phyloP scores from a whole-genome alignment of 2,113 vertebrate genomes.

The Antechinus flavipes region DNA sequence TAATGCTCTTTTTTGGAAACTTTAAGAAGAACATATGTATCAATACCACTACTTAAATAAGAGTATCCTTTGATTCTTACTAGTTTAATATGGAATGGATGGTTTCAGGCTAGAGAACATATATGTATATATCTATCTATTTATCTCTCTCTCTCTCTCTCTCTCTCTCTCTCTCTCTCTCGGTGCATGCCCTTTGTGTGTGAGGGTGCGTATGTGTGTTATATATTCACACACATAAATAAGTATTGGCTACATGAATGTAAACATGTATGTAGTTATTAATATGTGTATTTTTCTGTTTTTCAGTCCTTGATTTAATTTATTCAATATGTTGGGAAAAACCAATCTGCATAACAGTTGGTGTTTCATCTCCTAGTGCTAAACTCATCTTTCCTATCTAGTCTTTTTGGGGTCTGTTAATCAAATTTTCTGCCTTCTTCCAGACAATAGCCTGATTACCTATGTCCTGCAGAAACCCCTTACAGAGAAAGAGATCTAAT shows the following conservation, averaged over 20 bases:
- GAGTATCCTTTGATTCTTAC: constrained; percentile 20
- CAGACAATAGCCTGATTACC: constrained; percentile 63
- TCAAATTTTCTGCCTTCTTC: constrained; percentile 65
- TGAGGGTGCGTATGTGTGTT: no score
- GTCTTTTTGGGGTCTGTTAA: constrained; percentile 64
- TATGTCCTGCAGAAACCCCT: constrained; percentile 65
- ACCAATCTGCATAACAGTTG: constrained; percentile 66
- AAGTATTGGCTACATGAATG: neutral
- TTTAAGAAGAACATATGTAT: neutral
- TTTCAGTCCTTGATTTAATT: constrained; percentile 67
- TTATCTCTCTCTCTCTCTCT: no score
- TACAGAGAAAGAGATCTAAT: constrained; percentile 62
- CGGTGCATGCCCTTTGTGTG: no score
- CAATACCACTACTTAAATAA: constrained; percentile 30
- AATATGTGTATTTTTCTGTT: neutral
- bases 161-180: no score
- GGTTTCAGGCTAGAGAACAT: constrained; percentile 35
- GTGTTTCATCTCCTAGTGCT: constrained; percentile 53
- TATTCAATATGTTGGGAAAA: constrained; percentile 49
- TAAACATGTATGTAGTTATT: neutral
- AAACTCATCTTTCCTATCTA: constrained; percentile 36
- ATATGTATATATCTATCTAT: neutral
- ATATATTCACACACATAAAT: neutral
- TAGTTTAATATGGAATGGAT: constrained; percentile 13
- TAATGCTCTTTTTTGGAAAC: neutral